Conservation (phyloP, 2,888 invertebrate species). For the Coremacera marginata region DNA sequence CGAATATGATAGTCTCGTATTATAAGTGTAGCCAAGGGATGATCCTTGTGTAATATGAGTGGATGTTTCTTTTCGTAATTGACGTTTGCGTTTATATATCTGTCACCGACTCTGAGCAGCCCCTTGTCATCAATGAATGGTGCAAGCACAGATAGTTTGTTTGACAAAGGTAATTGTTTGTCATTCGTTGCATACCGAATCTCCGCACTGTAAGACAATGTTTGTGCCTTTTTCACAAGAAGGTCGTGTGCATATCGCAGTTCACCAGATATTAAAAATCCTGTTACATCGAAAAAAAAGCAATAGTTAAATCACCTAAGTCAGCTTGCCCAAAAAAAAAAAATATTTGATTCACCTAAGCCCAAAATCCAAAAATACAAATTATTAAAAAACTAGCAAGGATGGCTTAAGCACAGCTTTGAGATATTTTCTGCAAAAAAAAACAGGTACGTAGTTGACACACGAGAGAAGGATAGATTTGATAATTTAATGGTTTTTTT, state of each 20-base stretch:
- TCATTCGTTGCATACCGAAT: constrained; percentile 14
- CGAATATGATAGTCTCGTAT: constrained; percentile 40
- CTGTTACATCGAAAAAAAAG: too few relatives aligned
- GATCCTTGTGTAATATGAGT: constrained; percentile 43
- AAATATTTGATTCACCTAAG: too few relatives aligned
- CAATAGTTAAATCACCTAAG: too few relatives aligned
- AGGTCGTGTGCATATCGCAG: constrained; percentile 26
- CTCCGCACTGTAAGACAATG: constrained; percentile 23
- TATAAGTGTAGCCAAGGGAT: constrained; percentile 35
- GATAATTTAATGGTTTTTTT: too few relatives aligned
- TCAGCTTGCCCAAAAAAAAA: too few relatives aligned
- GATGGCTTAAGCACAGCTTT: too few relatives aligned
- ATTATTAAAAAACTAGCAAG: too few relatives aligned
- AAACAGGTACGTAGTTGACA: too few relatives aligned
- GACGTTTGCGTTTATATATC: constrained; percentile 43
- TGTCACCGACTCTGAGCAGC: constrained; percentile 45
- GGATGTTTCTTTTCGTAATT: constrained; percentile 45
- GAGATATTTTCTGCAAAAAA: too few relatives aligned
- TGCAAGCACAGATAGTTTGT: constrained; percentile 35
- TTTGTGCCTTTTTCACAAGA: constrained; percentile 35
- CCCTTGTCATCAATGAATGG: constrained; percentile 45
- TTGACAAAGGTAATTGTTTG: constrained; percentile 28
- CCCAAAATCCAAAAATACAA: too few relatives aligned
- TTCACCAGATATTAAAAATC: constrained; percentile 28
- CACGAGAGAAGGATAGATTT: too few relatives aligned